These are phyloP conservation scores for Heteronetta atricapilla DNA, from an alignment of 2,113 vertebrate genomes.

Conservation along the genomic window DNA sequence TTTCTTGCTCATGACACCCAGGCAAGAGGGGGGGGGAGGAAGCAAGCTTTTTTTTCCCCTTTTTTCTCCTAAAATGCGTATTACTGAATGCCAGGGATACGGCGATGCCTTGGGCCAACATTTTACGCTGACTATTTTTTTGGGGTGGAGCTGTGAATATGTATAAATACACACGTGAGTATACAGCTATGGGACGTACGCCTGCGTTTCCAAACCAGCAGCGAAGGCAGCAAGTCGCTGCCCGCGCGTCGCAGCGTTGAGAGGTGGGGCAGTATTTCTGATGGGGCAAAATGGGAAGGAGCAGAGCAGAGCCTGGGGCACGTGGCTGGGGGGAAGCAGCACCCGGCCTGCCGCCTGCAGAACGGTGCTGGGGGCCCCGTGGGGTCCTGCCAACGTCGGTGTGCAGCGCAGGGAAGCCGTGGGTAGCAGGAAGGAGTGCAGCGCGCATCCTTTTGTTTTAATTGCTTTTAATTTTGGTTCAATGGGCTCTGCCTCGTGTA, in stretches of 20 bases:
- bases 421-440: neutral
- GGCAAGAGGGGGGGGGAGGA: slow-evolving; percentile 72
- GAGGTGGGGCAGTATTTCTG: too few species aligned
- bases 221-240: neutral
- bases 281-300: too few species aligned
- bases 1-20: slow-evolving; percentile 91
- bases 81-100: slow-evolving; percentile 72
- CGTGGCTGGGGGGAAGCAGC: neutral
- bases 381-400: neutral
- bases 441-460: rapidly evolving
- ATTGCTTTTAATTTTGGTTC: neutral
- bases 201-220: neutral
- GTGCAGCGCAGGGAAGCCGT: rapidly evolving
- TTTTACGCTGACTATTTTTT: slow-evolving; percentile 81
- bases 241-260: neutral
- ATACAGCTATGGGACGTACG: too few species aligned
- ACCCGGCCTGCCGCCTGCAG: neutral
- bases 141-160: neutral
- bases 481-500: neutral
- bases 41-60: slow-evolving; percentile 71
- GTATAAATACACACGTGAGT: rapidly evolving
- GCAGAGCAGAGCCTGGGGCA: too few species aligned
- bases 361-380: rapidly evolving
- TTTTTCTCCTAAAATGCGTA: slow-evolving; percentile 79
- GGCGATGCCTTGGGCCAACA: slow-evolving; percentile 69